Evolutionary conservation across 2,113 vertebrate species (phyloP), one percentile per base, ranked within the genome.

Genomic region (Agapornis roseicollis): DNA sequence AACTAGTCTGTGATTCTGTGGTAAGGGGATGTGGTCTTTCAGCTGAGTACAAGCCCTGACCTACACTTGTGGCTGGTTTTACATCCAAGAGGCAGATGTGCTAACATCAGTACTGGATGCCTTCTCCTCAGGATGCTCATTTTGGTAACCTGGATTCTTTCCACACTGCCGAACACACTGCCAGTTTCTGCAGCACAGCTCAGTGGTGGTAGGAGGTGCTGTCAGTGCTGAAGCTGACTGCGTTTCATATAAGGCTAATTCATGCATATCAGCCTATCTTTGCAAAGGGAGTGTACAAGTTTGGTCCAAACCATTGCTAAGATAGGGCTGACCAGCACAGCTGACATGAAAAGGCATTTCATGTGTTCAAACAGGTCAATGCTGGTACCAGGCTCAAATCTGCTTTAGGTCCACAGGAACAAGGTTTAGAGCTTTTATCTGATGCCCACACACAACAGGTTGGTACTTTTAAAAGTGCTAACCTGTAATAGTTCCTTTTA

Each of bases 11-110:
- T 5, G 33, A 58, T 58, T 35, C 20, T 24, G 10, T 7, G 33
- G 35, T 15, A 58, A 58, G 56, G 35, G 29, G 25, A 49, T 22
- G 41, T 9, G n/a, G 14, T 15, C 7, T 63, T 33, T 35, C 41
- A 27, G 29, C 33, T 7, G 3, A 23, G 7, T 8, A 47, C 41
- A 47, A 25, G 29, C 64, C 64, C 47, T 27, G n/a, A 22, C 17
- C 13, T 14, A 4, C 2, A 41, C 19, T 7, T 4, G n/a, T 5
- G 33, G 28, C 44, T n/a, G 46, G 13, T 19, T 47, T 61, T 15
- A 6, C 1, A 33, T 3, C 52, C 1, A 5, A 61, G 15, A 50
- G 27, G 68, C 46, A 47, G 53, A 28, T 1, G 0, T 20, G 46
- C 55, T n/a, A 39, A 20, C 33, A 15, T 47, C 17, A 7, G 25